A percentile compares a stretch with the other conserved stretches of the same genome.
These are phyloP conservation scores for Tokudaia tokunoshimensis DNA, from an alignment of 2,797 vertebrate species.

Conservation along the genomic window DNA sequence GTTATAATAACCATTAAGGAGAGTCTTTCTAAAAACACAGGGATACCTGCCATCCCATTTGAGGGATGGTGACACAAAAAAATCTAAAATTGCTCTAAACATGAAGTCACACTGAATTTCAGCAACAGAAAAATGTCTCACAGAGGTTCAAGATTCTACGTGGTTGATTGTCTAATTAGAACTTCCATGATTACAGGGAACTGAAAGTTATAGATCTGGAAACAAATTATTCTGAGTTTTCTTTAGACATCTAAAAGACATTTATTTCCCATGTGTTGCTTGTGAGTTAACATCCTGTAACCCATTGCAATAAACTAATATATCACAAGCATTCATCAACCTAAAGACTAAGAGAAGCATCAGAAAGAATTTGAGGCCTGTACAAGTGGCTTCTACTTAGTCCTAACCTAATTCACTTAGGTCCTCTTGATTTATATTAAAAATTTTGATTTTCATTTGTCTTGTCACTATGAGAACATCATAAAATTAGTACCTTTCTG, in stretches of 20 bases:
- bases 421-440: neutral
- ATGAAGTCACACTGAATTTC: neutral
- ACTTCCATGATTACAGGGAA: neutral
- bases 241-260: too few species aligned
- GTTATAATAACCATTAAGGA: neutral
- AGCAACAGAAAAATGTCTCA: neutral
- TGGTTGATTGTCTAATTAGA: neutral
- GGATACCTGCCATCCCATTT: neutral
- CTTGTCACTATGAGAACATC: neutral
- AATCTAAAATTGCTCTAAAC: neutral
- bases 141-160: neutral
- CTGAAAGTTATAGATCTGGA: neutral
- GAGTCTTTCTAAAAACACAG: neutral
- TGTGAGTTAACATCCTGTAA: neutral
- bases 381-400: neutral
- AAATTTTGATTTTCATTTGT: neutral
- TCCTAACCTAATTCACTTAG: too few species aligned
- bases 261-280: neutral
- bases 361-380: neutral
- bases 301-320: neutral
- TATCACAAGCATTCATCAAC: neutral
- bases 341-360: neutral
- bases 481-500: neutral
- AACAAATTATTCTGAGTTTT: neutral
- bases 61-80: neutral